Conservation (phyloP, 2,113 vertebrate species). For the Tragelaphus buxtoni region DNA sequence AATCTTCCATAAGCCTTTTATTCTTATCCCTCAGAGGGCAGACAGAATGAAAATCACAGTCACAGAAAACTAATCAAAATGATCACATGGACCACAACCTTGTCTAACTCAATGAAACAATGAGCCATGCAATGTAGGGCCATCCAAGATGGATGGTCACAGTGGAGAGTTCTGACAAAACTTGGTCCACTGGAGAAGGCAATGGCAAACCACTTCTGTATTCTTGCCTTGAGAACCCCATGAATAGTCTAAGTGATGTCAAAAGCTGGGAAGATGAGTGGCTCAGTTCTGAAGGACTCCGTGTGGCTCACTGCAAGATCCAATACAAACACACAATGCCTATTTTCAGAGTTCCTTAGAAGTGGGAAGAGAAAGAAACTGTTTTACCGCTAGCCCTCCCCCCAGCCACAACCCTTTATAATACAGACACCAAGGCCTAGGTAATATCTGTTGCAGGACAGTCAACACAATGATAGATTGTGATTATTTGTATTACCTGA, state of each 20-base stretch:
- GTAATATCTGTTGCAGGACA: background rate
- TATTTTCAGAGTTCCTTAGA: background rate
- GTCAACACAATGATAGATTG: background rate
- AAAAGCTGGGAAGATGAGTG: background rate
- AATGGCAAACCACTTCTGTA: background rate
- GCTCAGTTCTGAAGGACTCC: background rate
- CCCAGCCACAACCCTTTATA: background rate
- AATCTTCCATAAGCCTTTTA: background rate
- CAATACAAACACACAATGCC: background rate
- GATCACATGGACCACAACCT: background rate
- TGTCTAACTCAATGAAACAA: background rate
- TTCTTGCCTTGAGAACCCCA: background rate
- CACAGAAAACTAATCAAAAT: background rate
- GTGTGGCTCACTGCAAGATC: background rate
- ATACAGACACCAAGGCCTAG: background rate
- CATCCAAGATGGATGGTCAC: background rate
- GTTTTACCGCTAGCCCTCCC: background rate
- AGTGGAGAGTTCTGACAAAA: background rate
- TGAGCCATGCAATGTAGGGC: background rate
- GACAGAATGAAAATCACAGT: background rate
- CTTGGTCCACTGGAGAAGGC: background rate
- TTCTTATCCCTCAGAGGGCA: background rate
- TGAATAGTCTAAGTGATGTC: background rate
- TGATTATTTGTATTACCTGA: background rate
- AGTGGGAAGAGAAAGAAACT: background rate